Evolutionary conservation across 2,113 vertebrate species (phyloP).

Genomic region (Forbesichthys papilliferus): DNA sequence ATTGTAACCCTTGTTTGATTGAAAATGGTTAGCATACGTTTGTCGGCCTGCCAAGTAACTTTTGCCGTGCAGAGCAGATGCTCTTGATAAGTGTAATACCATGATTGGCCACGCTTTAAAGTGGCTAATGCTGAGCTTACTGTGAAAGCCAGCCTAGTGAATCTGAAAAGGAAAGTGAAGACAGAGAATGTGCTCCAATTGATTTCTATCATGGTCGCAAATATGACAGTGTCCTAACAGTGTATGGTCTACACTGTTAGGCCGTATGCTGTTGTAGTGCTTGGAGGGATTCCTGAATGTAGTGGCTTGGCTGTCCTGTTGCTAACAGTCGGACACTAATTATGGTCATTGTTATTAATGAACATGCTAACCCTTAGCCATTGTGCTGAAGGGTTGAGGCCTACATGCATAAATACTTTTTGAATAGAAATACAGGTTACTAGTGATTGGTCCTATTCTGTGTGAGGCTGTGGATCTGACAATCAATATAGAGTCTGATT

Average conservation of each 20-base stretch:
- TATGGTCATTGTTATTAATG: neutral
- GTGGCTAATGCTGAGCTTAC: slow-evolving; percentile 32
- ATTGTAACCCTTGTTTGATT: slow-evolving; percentile 40
- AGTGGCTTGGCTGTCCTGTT: neutral
- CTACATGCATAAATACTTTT: no score
- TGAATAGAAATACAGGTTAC: no score
- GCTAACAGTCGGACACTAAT: neutral
- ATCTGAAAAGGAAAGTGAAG: slow-evolving; percentile 11
- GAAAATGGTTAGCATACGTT: slow-evolving; percentile 34
- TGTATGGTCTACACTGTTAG: neutral
- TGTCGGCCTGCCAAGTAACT: slow-evolving; percentile 20
- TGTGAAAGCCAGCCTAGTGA: slow-evolving; percentile 23
- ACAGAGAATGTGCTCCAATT: slow-evolving; percentile 22
- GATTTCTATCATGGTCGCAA: neutral
- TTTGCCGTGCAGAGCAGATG: slow-evolving; percentile 32
- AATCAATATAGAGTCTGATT: no score
- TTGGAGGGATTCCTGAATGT: neutral
- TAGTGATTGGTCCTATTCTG: no score
- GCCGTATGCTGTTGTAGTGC: neutral
- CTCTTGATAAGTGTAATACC: slow-evolving; percentile 44
- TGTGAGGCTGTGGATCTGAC: no score
- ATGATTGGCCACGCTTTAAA: slow-evolving; percentile 27
- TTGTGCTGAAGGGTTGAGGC: no score
- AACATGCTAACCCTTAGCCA: neutral
- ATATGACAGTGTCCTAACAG: neutral